These are phyloP conservation scores for Teleogryllus occipitalis DNA, from an alignment of 1,140 invertebrate genomes.

Conservation along the genomic window DNA sequence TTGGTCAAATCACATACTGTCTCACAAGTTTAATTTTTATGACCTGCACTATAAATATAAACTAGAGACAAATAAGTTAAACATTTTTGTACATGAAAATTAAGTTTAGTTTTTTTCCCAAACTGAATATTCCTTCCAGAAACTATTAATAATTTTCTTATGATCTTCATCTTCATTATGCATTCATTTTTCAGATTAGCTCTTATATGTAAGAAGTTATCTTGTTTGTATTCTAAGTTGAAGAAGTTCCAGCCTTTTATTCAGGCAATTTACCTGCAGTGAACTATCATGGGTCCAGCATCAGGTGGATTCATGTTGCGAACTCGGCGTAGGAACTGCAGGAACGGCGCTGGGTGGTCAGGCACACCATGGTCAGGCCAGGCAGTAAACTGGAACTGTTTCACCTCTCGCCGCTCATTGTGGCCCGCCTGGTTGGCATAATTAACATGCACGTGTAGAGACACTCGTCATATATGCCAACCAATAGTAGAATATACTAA, in stretches of 20 bases:
- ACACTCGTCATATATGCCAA: background rate
- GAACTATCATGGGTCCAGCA: conserved; percentile 87
- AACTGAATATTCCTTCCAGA: too few relatives aligned
- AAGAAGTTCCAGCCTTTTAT: background rate
- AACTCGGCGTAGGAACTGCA: conserved; percentile 93
- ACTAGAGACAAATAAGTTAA: too few relatives aligned
- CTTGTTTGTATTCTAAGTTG: background rate
- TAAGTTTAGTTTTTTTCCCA: too few relatives aligned
- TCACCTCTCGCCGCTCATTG: conserved; percentile 82
- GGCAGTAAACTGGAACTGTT: conserved; percentile 97
- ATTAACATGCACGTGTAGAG: background rate
- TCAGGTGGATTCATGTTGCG: conserved; percentile 82
- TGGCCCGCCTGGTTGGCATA: conserved; percentile 10
- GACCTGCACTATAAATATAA: too few relatives aligned
- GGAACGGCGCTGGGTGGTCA: conserved; percentile 95
- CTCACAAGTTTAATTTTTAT: too few relatives aligned
- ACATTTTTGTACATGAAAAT: too few relatives aligned
- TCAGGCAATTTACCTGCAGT: conserved; percentile 55
- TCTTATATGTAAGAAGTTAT: conserved; percentile 2
- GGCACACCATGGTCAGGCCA: conserved; percentile 99
- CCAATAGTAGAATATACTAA: background rate
- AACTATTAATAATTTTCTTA: too few relatives aligned
- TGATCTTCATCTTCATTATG: too few relatives aligned
- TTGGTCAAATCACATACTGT: too few relatives aligned
- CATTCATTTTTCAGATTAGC: too few relatives aligned